Conservation (phyloP, 2,113 vertebrate species). For the Halcyon senegalensis region DNA sequence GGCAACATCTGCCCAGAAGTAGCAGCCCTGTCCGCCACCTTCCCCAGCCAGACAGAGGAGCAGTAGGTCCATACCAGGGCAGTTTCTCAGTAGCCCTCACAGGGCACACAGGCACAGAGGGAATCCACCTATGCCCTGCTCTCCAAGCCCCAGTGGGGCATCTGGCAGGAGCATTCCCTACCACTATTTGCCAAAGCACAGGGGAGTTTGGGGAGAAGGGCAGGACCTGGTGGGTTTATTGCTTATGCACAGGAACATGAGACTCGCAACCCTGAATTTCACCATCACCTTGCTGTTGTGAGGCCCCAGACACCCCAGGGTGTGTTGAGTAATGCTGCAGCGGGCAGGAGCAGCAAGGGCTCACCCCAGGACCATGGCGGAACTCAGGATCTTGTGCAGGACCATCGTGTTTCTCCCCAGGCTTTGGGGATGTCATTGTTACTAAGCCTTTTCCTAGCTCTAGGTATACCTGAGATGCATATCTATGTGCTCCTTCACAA, state of each 20-base stretch:
- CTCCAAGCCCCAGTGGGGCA: neutral
- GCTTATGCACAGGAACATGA: accelerated
- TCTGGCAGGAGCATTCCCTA: neutral
- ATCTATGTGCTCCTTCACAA: neutral
- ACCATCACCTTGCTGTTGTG: accelerated
- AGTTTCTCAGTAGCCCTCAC: neutral
- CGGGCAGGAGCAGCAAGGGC: neutral
- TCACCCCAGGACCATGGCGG: neutral
- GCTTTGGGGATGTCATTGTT: neutral
- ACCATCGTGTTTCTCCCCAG: neutral
- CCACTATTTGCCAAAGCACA: accelerated
- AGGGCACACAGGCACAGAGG: accelerated
- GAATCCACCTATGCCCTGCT: neutral
- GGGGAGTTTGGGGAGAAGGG: neutral
- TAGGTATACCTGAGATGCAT: neutral
- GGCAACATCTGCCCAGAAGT: slow-evolving; percentile 78
- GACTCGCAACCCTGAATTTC: neutral
- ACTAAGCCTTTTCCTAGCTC: neutral
- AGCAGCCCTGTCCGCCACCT: neutral
- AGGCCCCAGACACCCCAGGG: too few relatives aligned
- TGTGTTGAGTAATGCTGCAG: neutral
- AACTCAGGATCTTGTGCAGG: neutral
- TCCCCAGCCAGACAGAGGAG: neutral
- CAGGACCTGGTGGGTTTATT: neutral
- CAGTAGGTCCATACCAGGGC: accelerated